phyloP scores from a whole-genome alignment of 1,140 invertebrate species.

The Chlorops oryzae region DNA sequence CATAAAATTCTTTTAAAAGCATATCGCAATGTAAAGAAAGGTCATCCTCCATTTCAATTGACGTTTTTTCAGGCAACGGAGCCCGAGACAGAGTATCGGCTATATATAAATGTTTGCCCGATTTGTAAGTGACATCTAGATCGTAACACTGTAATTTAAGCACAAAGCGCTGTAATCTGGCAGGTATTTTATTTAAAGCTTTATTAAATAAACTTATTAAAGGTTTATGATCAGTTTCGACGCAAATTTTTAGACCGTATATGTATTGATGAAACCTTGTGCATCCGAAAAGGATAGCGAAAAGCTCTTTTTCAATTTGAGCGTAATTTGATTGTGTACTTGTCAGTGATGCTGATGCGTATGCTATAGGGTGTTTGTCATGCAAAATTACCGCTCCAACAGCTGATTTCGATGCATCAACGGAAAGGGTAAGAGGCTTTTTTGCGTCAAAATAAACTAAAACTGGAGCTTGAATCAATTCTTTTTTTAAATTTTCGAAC shows the following conservation, averaged over 20 bases:
- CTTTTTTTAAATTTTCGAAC: background rate
- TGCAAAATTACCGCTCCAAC: conserved; percentile 51
- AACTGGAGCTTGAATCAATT: background rate
- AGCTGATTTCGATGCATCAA: conserved; percentile 21
- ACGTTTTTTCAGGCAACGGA: too few species aligned
- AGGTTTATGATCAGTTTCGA: conserved; percentile 4
- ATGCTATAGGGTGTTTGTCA: conserved; percentile 19
- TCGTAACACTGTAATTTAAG: too few species aligned
- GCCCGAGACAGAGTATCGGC: too few species aligned
- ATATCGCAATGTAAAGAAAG: too few species aligned
- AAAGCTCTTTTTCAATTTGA: background rate
- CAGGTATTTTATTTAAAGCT: too few species aligned
- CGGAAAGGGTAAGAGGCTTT: background rate
- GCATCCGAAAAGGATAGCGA: background rate
- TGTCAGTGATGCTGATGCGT: conserved; percentile 29
- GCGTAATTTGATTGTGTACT: conserved; percentile 2
- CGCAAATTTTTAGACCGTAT: background rate
- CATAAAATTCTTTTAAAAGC: too few species aligned
- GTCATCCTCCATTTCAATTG: too few species aligned
- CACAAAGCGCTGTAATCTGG: too few species aligned
- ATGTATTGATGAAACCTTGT: conserved; percentile 7
- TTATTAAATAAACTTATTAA: conserved; percentile 3
- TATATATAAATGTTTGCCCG: too few species aligned
- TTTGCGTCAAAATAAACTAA: background rate
- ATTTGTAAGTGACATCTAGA: too few species aligned